These are phyloP conservation scores for Coturnix japonica DNA, from an alignment of 2,113 vertebrate species.

Conservation along the genomic window DNA sequence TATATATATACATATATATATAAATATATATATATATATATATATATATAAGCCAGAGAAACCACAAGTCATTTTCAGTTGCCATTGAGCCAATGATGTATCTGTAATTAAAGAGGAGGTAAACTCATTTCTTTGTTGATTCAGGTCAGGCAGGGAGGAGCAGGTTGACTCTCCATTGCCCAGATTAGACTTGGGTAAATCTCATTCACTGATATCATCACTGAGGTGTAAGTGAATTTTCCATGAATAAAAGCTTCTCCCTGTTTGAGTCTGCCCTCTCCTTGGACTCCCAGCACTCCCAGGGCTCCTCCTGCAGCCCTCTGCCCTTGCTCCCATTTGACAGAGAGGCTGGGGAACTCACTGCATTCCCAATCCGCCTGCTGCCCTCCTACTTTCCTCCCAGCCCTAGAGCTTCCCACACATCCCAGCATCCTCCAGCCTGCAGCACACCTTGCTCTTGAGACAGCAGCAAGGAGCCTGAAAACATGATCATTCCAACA, in stretches of 20 bases:
- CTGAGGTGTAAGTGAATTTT: not conserved
- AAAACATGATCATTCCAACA: not conserved
- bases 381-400: not conserved
- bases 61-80: not conserved
- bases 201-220: not conserved
- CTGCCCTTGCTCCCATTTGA: not conserved
- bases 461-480: not conserved
- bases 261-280: not conserved
- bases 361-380: not conserved
- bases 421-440: not conserved
- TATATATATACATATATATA: not conserved
- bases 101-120: constrained; percentile 7
- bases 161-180: not conserved
- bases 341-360: not conserved
- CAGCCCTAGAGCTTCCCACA: not conserved
- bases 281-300: not conserved
- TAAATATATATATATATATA: too few relatives aligned
- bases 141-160: constrained; percentile 15
- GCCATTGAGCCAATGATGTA: not conserved
- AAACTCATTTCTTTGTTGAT: constrained; percentile 41
- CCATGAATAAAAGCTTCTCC: not conserved
- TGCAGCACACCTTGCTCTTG: not conserved
- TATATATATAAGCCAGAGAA: not conserved
- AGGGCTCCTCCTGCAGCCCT: not conserved
- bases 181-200: not conserved